Evolutionary conservation across 2,113 vertebrate genomes (phyloP), one percentile per base, ranked within the genome.

Genomic region (Menidia beryllina): DNA sequence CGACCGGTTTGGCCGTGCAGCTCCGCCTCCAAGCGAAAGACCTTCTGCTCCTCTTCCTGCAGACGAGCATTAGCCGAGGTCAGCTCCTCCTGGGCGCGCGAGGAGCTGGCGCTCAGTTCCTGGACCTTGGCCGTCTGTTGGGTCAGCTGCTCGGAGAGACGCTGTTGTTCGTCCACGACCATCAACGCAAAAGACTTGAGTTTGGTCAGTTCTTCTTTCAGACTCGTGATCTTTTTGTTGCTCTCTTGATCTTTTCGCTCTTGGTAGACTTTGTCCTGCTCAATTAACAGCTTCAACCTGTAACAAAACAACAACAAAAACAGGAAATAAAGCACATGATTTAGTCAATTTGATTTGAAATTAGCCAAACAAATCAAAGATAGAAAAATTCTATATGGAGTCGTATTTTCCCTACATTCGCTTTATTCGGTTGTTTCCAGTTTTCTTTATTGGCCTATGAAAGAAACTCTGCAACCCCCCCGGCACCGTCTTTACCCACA

Each of bases 91-190:
- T 95, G 94, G 82, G 95, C 88, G 83, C 95, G 88, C 41, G 92
- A 86, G 26, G 93, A 82, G 23, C 89, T 91, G 84, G 87, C 86
- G 64, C 93, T 95, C 82, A 97, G 85, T 53, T 95, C 95, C 86
- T 95, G 94, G 85, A 95, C 93, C 86, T 95, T 96, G 53, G 93
- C 66, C 43, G 92, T 96, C 85, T 98, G 96, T 80, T 94, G 93
- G 64, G 85, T 85, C 21, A 98, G 85, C 86, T 97, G 95, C 73
- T 95, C 94, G 0, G 95, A 94, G 57, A 98, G 93, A 71, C 91
- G 94, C 91, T 98, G 96, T 80, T 98, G 97, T 92, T 99, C 98
- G 62, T 98, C 97, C 23, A 98, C 97, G 17, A 99, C 95, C 93
- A 96, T 95, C 91, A 99, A 94, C 63, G 97, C 94, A 92, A 99